Percentiles rank a stretch among this genome's conserved stretches.
These are phyloP conservation scores for Lasiommata megera DNA, from an alignment of 2,888 invertebrate species.

Conservation along the genomic window DNA sequence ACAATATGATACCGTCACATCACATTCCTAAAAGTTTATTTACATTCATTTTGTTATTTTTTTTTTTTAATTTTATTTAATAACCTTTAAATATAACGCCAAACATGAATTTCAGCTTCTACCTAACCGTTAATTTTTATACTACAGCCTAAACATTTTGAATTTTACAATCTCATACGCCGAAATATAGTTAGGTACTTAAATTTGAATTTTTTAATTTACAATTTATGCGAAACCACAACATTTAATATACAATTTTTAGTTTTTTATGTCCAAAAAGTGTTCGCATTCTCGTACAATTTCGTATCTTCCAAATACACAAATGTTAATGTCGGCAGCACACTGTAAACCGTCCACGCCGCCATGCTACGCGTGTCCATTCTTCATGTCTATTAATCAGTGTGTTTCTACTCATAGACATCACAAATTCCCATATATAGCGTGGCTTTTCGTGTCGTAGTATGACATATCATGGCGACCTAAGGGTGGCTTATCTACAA, in stretches of 20 bases:
- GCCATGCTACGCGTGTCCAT: neutral
- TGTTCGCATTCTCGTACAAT: conserved; percentile 37
- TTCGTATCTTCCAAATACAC: conserved; percentile 7
- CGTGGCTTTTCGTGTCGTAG: neutral
- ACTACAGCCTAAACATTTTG: conserved; percentile 61
- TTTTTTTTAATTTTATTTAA: conserved; percentile 34
- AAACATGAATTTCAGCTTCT: conserved; percentile 75
- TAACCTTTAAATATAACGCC: conserved; percentile 60
- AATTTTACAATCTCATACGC: conserved; percentile 69
- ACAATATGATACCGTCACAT: conserved; percentile 65
- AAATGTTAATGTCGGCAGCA: neutral
- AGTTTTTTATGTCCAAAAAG: conserved; percentile 40
- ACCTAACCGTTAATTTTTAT: conserved; percentile 53
- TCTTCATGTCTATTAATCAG: too few species aligned
- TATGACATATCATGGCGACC: neutral
- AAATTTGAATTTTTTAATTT: conserved; percentile 58
- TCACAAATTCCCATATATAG: neutral
- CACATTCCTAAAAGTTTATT: conserved; percentile 67
- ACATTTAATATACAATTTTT: conserved; percentile 38
- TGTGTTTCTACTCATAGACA: too few species aligned
- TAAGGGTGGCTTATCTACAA: neutral
- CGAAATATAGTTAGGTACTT: conserved; percentile 58
- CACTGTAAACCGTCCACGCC: neutral
- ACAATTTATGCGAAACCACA: conserved; percentile 34
- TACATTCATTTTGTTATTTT: conserved; percentile 54